Conservation (phyloP, 1,140 invertebrate species). For the Papilio polytes region DNA sequence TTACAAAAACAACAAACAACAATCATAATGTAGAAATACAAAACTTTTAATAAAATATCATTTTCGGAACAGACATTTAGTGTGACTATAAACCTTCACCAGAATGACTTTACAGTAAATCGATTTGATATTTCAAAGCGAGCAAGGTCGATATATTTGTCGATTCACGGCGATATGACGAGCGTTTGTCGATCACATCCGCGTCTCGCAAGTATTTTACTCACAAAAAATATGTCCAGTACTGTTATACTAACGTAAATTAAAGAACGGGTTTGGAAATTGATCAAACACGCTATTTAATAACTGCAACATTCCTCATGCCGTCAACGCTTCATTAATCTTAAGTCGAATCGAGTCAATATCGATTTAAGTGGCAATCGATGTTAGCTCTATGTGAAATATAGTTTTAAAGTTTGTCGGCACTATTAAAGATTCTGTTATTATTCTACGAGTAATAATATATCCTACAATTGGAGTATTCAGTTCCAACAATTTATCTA, state of each 20-base stretch:
- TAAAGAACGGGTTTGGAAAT: conserved; percentile 42
- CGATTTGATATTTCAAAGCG: conserved; percentile 34
- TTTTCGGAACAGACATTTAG: conserved; percentile 1
- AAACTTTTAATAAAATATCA: background rate
- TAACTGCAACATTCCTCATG: conserved; percentile 49
- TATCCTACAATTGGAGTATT: background rate
- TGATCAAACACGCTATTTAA: conserved; percentile 46
- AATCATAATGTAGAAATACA: no score
- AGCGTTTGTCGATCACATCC: conserved; percentile 28
- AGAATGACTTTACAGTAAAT: background rate
- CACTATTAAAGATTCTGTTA: background rate
- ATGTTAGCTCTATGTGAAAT: conserved; percentile 19
- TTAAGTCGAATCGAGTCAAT: conserved; percentile 18
- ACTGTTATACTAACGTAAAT: conserved; percentile 47
- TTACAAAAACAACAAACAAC: background rate
- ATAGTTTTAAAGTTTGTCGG: background rate
- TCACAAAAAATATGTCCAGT: conserved; percentile 31
- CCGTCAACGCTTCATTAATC: conserved; percentile 43
- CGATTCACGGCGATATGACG: conserved; percentile 28
- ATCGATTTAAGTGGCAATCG: conserved; percentile 22
- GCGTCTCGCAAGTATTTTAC: conserved; percentile 24
- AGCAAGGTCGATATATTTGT: conserved; percentile 32
- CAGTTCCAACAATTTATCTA: background rate
- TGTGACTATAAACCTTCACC: conserved; percentile 9
- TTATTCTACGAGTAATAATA: background rate